Base-by-base conservation (phyloP, 2,888 invertebrate genomes). In the Antheraea assamensis region DNA sequence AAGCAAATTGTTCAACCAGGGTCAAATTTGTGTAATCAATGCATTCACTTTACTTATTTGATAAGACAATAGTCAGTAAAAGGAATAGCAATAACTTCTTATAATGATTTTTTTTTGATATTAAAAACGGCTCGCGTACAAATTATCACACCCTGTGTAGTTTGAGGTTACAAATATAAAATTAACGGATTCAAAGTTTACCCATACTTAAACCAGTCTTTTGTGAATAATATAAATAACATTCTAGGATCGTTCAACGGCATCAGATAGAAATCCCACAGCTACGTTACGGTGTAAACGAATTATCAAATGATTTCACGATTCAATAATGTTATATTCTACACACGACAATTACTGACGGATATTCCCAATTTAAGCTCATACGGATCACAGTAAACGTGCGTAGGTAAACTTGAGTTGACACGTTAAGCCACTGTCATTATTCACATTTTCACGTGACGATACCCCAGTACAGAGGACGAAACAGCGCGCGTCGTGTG, bases 361-460 rank as follows among this genome's bases (percentile, higher is more conserved):
- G 68, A 27, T 74, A 71, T 52, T 77, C 79, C 73, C 73, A 78
- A 79, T 81, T 82, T 79, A 80, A 77, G 76, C 74, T 75, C 73
- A 78, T 80, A 77, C 72, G 74, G 76, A 72, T 75, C 71, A 71
- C 74, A 27, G 73, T 72, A 72, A 76, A 79, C 75, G 76, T 80
- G 80, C 77, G 79, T 81, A 81, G 79, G 78, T 78, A 81, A 80
- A 80, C 77, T 76, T 78, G 82, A 80, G 79, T 81, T 82, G 81
- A 81, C 80, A 82, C 78, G 77, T 80, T 82, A 82, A 83, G 80
- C 85, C 80, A 74, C 76, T 80, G 83, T 87, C 88, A 90, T 90
- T 90, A 90, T 87, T 91, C 90, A 91, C 86, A 86, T 86, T 88
- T 86, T 82, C 81, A 86, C 87, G 87, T 88, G 87, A 88, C 85